A percentile compares a stretch with the other conserved stretches of the same genome.
phyloP scores from a whole-genome alignment of 2,888 invertebrate species.

The Molanna angustata region DNA sequence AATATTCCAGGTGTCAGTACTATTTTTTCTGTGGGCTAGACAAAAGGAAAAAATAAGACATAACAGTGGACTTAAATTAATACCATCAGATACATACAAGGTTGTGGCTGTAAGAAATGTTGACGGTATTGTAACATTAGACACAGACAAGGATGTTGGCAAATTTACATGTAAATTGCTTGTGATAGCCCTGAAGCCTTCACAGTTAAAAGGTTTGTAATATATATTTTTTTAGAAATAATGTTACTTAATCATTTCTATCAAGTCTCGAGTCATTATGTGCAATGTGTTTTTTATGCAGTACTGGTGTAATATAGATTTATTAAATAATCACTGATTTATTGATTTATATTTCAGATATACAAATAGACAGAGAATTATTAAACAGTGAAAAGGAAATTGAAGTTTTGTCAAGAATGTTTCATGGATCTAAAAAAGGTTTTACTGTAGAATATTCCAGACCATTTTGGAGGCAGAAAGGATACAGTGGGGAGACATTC shows the following conservation, averaged over 20 bases:
- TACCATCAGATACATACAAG: constrained; percentile 46
- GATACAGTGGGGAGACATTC: constrained; percentile 50
- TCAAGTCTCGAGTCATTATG: too few relatives aligned
- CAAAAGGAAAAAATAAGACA: constrained; percentile 43
- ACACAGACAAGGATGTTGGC: constrained; percentile 45
- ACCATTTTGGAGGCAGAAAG: constrained; percentile 45
- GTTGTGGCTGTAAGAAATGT: constrained; percentile 46
- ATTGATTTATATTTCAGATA: constrained; percentile 32
- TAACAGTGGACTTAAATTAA: constrained; percentile 45
- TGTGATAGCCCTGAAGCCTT: constrained; percentile 49
- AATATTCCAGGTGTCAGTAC: constrained; percentile 38
- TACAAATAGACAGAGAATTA: constrained; percentile 43
- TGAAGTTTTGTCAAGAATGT: constrained; percentile 38
- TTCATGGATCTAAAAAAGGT: constrained; percentile 41
- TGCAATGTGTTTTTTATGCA: neutral
- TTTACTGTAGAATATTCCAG: constrained; percentile 45
- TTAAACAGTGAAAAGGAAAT: constrained; percentile 37
- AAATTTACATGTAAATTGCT: constrained; percentile 47
- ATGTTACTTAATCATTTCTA: too few relatives aligned
- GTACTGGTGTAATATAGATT: neutral
- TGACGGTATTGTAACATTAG: constrained; percentile 42
- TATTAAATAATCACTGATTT: neutral
- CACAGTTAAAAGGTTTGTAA: constrained; percentile 39
- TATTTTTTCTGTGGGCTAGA: constrained; percentile 49
- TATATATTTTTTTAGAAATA: too few relatives aligned